phyloP scores from a whole-genome alignment of 2,797 vertebrate genomes.

The Sebastes aleutianus region DNA sequence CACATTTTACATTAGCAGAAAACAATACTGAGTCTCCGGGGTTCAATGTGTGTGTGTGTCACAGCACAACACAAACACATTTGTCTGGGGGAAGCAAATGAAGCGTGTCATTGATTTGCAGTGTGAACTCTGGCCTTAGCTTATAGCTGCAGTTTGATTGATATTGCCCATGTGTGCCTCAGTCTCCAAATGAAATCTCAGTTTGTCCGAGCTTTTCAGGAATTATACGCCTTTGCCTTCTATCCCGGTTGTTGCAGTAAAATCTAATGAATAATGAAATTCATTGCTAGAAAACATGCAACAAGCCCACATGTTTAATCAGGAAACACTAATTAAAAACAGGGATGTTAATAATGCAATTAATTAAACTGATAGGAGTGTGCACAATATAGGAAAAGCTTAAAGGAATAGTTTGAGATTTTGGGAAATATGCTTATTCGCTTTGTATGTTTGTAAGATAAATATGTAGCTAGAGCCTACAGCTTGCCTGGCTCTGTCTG shows the following conservation, averaged over 20 bases:
- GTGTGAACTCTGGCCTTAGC: conserved; percentile 34
- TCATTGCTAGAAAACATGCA: neutral
- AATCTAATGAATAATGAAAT: neutral
- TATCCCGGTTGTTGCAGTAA: neutral
- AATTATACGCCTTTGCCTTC: neutral
- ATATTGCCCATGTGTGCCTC: conserved; percentile 21
- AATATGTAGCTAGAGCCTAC: neutral
- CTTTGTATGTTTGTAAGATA: neutral
- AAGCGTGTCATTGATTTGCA: conserved; percentile 71
- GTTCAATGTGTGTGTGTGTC: conserved; percentile 10
- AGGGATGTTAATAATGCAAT: conserved; percentile 3
- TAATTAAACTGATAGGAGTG: neutral
- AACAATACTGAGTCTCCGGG: conserved; percentile 39
- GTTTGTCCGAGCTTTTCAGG: conserved; percentile 21
- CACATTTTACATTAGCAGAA: conserved; percentile 35
- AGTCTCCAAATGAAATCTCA: conserved; percentile 21
- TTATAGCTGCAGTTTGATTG: conserved; percentile 39
- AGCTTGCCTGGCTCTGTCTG: neutral
- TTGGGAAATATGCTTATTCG: neutral
- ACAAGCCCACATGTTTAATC: conserved; percentile 2
- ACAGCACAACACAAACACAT: conserved; percentile 45
- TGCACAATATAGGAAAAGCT: neutral
- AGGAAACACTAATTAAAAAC: conserved; percentile 16
- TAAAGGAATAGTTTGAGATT: neutral
- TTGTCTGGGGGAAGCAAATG: conserved; percentile 55